Base-by-base conservation (phyloP, 2,113 vertebrate species). In the Varanus komodoensis region DNA sequence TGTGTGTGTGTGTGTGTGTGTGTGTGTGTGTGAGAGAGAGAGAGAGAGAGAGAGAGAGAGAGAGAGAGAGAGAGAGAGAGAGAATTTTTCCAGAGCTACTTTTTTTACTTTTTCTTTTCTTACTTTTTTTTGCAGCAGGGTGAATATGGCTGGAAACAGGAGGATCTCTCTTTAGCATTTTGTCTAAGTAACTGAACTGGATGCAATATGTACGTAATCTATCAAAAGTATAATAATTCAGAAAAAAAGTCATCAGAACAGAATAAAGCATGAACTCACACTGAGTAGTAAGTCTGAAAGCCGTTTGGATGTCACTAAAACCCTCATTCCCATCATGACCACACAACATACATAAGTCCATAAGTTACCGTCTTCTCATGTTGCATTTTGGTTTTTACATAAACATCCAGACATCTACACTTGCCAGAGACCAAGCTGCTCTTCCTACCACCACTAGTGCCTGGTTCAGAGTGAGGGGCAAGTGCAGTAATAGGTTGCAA, bases 91-190 rank as follows among this genome's bases (percentile, higher is more conserved):
- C 79, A 32, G 54, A 54, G 48, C 8, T 3, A 91, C 84, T 1
- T 0, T 48, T 93, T 91, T 86, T 54, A 7, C 54, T 12, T 12
- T 86, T 0, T 48, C 92, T 91, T 86, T 54, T 12, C 54, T 12
- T 12, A 84, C 1, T 71, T 1, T 75, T 15, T 15, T 75, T 27
- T n/a, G 7, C 7, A 81, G 15, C 52, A 29, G 32, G 52, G 79
- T 50, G 11, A 91, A 6, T 29, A 82, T 0, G 38, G 19, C 64
- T 71, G 2, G 80, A 73, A 25, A 89, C 91, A 92, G 84, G 29
- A 81, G 4, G 57, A 84, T 44, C 17, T 5, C 3, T 6, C 48
- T 23, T 64, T 64, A 19, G 7, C 27, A 7, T 8, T 82, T 91
- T 57, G 6, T 44, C 54, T 32, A 23, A 38, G 14, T 32, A 25